These are phyloP conservation scores for Pseudomyrmex pallidus DNA, from an alignment of 1,140 invertebrate species.

Conservation along the genomic window DNA sequence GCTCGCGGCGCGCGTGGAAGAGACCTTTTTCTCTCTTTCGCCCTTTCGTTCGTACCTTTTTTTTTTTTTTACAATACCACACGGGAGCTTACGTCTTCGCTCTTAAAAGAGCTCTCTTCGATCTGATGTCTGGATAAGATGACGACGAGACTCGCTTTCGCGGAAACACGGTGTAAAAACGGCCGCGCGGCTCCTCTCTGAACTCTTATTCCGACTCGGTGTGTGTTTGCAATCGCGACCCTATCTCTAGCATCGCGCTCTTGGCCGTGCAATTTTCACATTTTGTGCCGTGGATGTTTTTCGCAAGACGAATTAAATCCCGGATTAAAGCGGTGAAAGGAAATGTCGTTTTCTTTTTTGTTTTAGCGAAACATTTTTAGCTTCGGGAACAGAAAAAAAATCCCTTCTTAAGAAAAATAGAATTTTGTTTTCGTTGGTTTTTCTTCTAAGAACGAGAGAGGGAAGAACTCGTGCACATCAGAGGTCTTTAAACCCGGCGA, in stretches of 20 bases:
- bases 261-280: conserved; percentile 21
- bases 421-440: no score
- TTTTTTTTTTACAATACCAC: neutral
- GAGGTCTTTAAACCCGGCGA: conserved; percentile 42
- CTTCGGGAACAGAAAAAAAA: neutral
- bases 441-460: no score
- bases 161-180: conserved; percentile 38
- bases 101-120: neutral
- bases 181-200: conserved; percentile 3
- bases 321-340: neutral
- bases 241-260: neutral
- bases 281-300: conserved; percentile 27
- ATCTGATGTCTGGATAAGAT: conserved; percentile 52
- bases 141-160: conserved; percentile 22
- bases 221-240: neutral
- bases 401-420: neutral
- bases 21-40: no score
- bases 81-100: neutral
- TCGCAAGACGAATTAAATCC: neutral
- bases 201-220: conserved; percentile 1
- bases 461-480: neutral
- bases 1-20: neutral
- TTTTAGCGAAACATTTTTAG: neutral
- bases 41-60: no score
- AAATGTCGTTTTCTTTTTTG: conserved; percentile 21